Base-by-base conservation (phyloP, 2,797 vertebrate species). In the Taeniopygia guttata region DNA sequence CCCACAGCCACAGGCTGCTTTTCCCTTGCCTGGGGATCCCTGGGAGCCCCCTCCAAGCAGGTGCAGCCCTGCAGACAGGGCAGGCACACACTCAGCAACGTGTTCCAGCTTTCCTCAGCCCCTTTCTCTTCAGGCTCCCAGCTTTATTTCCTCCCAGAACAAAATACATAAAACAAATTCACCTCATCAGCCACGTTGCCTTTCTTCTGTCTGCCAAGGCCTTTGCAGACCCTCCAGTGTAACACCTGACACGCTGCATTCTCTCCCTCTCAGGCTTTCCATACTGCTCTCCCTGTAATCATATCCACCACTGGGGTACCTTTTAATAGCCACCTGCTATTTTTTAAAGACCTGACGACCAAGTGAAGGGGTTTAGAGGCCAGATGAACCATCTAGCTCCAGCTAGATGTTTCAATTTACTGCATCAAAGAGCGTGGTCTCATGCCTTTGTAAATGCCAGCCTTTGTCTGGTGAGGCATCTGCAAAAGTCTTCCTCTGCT, bases 141-240 rank as follows among this genome's bases (percentile, higher is more conserved):
- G 56, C 46, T 93, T 85, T 85, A 89, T 93, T 92, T 83, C 66
- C 67, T 89, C 79, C 69, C n/a, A 91, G 62, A 91, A 46, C 11
- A 48, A 88, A 94, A 73, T 4, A 17, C 62, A 63, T 84, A 40
- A 88, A 91, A 3, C n/a, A 60, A 92, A 73, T 74, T 89, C 79
- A 94, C 69, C 74, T 95, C 87, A 84, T 89, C 84, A 93, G 36
- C 73, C 51, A 59, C 45, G 5, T 29, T 3, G 19, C 36, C 73
- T 81, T 93, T 38, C 58, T 68, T 63, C 48, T 77, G 8, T n/a
- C 81, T 54, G 92, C 77, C 78, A 72, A 85, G 46, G 64, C 2
- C n/a, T 83, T 38, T 36, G 43, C 93, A 90, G 76, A 51, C 30
- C 73, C 93, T 90, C 45, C 73, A 69, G 66, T 38, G 45, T 7